Percentiles rank a stretch among this genome's conserved stretches.
Conservation (phyloP, 2,113 vertebrate genomes). For the Aplodontia rufa region DNA sequence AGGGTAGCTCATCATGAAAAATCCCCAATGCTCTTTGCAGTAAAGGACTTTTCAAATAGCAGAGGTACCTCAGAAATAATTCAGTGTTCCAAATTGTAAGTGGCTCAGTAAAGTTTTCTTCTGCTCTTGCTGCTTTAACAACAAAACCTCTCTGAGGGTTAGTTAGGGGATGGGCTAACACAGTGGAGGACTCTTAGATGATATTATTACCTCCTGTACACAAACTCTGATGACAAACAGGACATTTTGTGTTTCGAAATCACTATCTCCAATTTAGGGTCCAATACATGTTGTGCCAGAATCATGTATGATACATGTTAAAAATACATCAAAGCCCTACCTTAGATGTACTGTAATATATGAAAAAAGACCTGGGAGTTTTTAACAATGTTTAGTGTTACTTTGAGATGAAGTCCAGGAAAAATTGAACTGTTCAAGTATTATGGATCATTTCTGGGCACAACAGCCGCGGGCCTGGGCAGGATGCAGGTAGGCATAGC, state of each 20-base stretch:
- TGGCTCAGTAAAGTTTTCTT: background rate
- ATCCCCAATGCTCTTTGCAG: constrained; percentile 56
- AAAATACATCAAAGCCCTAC: background rate
- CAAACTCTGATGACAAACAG: background rate
- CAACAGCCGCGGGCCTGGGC: background rate
- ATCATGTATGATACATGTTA: background rate
- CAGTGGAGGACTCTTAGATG: background rate
- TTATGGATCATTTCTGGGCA: background rate
- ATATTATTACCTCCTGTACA: background rate
- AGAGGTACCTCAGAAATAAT: background rate
- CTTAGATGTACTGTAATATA: background rate
- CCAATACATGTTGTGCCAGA: background rate
- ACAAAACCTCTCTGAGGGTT: background rate
- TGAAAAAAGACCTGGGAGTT: background rate
- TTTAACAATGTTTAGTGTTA: background rate
- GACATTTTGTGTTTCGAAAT: background rate
- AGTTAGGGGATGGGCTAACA: background rate
- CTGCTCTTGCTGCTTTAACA: constrained; percentile 16
- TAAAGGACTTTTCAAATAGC: constrained; percentile 67
- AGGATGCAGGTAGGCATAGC: background rate
- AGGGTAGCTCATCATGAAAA: constrained; percentile 72
- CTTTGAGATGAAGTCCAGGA: constrained; percentile 17
- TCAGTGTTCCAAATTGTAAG: background rate
- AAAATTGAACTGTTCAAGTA: background rate
- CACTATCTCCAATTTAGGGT: background rate